phyloP scores from a whole-genome alignment of 2,797 vertebrate species.

The Botia almorhae region DNA sequence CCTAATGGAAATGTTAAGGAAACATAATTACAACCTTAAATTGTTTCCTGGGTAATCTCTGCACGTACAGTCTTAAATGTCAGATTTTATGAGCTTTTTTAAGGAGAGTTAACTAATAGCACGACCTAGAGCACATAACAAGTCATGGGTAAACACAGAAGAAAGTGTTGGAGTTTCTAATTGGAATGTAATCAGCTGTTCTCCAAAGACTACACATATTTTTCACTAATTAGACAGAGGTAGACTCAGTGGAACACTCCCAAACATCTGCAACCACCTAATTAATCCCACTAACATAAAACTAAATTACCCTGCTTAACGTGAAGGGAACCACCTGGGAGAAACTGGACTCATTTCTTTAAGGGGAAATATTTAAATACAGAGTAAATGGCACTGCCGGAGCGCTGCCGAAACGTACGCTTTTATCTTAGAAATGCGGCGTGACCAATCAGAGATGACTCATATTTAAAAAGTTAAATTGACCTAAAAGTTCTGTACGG shows the following conservation, averaged over 20 bases:
- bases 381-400: conserved; percentile 3
- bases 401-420: neutral
- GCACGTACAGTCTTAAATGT: conserved; percentile 24
- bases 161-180: neutral
- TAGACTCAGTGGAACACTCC: conserved; percentile 15
- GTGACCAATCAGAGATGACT: neutral
- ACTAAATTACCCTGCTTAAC: conserved; percentile 11
- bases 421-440: conserved; percentile 16
- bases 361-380: conserved; percentile 9
- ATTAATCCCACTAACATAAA: conserved; percentile 38
- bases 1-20: no score
- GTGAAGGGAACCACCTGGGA: conserved; percentile 1
- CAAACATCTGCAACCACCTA: conserved; percentile 29
- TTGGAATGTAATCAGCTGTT: conserved; percentile 24
- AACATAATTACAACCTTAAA: no score
- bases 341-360: neutral
- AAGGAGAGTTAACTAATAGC: conserved; percentile 2
- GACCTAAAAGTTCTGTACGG: neutral
- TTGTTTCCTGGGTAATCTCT: neutral
- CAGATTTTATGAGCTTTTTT: conserved; percentile 19
- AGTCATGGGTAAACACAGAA: neutral
- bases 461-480: conserved; percentile 9
- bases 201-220: conserved; percentile 13
- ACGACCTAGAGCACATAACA: conserved; percentile 3
- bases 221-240: conserved; percentile 24